These are phyloP conservation scores for Danio kyathit DNA, from an alignment of 2,797 vertebrate genomes.

Conservation along the genomic window DNA sequence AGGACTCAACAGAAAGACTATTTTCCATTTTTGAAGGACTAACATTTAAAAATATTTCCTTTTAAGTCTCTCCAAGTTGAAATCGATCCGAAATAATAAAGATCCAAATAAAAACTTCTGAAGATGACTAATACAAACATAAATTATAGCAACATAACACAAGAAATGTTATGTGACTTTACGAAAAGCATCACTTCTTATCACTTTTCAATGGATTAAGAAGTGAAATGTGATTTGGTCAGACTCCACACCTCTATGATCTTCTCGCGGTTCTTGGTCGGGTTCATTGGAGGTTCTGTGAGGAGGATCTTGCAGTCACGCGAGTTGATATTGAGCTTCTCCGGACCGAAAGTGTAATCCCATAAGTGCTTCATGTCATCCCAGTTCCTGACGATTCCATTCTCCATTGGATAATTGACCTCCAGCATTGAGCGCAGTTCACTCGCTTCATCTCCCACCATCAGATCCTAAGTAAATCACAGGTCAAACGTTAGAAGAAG, in stretches of 20 bases:
- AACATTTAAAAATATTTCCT: too few species aligned
- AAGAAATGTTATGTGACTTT: background rate
- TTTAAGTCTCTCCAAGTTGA: too few species aligned
- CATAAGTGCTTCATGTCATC: conserved; percentile 93
- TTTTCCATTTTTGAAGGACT: too few species aligned
- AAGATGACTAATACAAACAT: background rate
- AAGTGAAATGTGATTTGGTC: background rate
- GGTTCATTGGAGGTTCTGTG: conserved; percentile 92
- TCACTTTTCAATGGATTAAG: background rate
- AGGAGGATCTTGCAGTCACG: conserved; percentile 93
- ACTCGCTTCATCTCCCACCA: conserved; percentile 92
- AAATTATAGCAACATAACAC: background rate
- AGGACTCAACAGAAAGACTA: too few species aligned
- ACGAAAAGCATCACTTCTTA: background rate
- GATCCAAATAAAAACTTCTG: background rate
- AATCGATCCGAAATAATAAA: too few species aligned
- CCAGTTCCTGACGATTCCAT: conserved; percentile 91
- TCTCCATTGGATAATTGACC: conserved; percentile 93
- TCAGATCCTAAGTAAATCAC: conserved; percentile 81
- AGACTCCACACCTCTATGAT: conserved; percentile 83
- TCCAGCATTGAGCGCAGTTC: conserved; percentile 91
- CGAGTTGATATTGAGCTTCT: conserved; percentile 91
- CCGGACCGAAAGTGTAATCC: conserved; percentile 92
- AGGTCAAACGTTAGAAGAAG: conserved; percentile 17
- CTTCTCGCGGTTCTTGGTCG: conserved; percentile 91